Base-by-base conservation (phyloP, 2,888 invertebrate species). In the Heliothis peltigera region DNA sequence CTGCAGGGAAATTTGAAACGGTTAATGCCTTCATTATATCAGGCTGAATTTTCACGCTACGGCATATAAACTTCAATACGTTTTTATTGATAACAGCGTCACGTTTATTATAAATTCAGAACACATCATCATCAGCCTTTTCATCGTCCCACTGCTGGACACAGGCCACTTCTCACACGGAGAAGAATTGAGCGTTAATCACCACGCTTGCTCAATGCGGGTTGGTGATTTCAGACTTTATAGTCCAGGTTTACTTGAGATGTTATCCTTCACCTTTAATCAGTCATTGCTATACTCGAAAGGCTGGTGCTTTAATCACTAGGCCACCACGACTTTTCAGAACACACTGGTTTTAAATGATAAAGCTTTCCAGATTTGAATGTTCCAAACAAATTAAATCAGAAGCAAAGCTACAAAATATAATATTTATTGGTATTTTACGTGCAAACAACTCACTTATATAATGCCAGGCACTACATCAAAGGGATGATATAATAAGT, bases 321-420 rank as follows among this genome's bases (percentile, higher is more conserved):
- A n/a, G n/a, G n/a, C n/a, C n/a, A n/a, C n/a, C n/a, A n/a, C n/a
- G n/a, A n/a, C n/a, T n/a, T n/a, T 35, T 48, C 32, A 43, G 35
- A 47, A 17, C n/a, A 4, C 18, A 51, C 17, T 47, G 47, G 17
- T 49, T 39, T 21, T 55, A 63, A 42, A 21, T 10, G 32, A 51
- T 55, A 6, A 54, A 59, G 21, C 25, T 25, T 25, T 28, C 5
- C 32, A 4, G 18, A 68, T 68, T 55, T 32, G n/a, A 53, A 28
- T 54, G 7, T 48, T 61, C 8, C 4, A 51, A 18, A 4, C 7
- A 32, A 59, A 28, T 25, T 0, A 52, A 52, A 25, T 52, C 22
- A 48, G 4, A 44, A 15, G 7, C n/a, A 22, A 15, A 19, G 18
- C 18, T 39, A 10, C 19, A 4, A 42, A 59, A 32, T 39, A 39